A percentile compares a stretch with the other conserved stretches of the same genome.
These are phyloP conservation scores for Motacilla tschutschensis DNA, from an alignment of 2,113 vertebrate species.

Conservation along the genomic window DNA sequence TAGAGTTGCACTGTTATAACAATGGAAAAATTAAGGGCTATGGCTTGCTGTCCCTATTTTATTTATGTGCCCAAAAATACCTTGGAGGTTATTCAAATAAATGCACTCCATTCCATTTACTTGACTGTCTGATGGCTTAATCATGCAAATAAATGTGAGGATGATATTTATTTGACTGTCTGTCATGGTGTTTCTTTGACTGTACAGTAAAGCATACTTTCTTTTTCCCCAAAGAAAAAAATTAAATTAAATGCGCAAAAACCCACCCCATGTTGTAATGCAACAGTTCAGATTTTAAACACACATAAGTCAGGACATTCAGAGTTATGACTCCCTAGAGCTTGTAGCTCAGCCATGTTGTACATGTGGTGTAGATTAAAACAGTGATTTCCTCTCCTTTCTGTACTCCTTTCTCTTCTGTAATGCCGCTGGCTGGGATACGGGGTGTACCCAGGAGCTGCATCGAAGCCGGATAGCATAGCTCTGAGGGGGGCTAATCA, in stretches of 20 bases:
- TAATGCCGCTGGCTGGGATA: no score
- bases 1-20: not conserved
- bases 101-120: conserved; percentile 27
- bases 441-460: no score
- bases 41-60: not conserved
- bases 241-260: conserved; percentile 35
- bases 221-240: conserved; percentile 30
- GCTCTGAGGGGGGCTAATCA: no score
- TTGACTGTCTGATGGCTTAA: conserved; percentile 47
- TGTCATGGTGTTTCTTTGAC: conserved; percentile 23
- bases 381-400: conserved; percentile 37
- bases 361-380: conserved; percentile 66
- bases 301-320: conserved; percentile 52
- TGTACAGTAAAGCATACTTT: conserved; percentile 1
- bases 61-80: conserved; percentile 32
- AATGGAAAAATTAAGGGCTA: not conserved
- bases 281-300: conserved; percentile 57
- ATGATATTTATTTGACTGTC: conserved; percentile 50
- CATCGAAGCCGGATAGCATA: no score
- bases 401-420: conserved; percentile 15
- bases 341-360: conserved; percentile 31
- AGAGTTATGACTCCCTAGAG: conserved; percentile 57
- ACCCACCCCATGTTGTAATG: conserved; percentile 21
- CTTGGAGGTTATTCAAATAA: conserved; percentile 35
- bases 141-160: conserved; percentile 43